These are phyloP conservation scores for Scrobipalpa atriplicella DNA, from an alignment of 2,888 invertebrate species.

Conservation along the genomic window DNA sequence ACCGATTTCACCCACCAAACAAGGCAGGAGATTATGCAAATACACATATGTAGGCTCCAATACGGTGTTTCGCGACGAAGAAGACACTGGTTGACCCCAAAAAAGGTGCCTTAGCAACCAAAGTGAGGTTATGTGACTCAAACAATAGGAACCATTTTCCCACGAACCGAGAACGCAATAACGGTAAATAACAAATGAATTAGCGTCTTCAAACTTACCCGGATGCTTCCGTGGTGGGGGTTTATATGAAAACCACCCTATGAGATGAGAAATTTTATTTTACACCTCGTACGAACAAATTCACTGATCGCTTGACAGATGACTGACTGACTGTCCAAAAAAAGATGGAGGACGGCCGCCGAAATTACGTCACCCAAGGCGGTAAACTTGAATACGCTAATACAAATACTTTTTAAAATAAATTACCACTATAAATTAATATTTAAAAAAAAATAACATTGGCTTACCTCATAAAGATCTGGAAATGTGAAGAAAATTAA, in stretches of 20 bases:
- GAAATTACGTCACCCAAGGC: slow-evolving; percentile 72
- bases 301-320: slow-evolving; percentile 62
- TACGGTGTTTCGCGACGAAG: slow-evolving; percentile 53
- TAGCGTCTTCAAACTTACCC: slow-evolving; percentile 63
- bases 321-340: slow-evolving; percentile 69
- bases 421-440: slow-evolving; percentile 28
- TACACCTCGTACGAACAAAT: slow-evolving; percentile 63
- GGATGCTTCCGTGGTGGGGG: slow-evolving; percentile 76
- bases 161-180: slow-evolving; percentile 41
- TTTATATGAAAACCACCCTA: slow-evolving; percentile 62
- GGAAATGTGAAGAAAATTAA: slow-evolving; percentile 49
- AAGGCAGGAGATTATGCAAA: slow-evolving; percentile 53
- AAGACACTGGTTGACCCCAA: slow-evolving; percentile 76
- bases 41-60: slow-evolving; percentile 43
- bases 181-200: slow-evolving; percentile 35
- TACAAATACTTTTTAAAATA: slow-evolving; percentile 45
- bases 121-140: slow-evolving; percentile 50
- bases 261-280: slow-evolving; percentile 57
- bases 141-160: slow-evolving; percentile 43
- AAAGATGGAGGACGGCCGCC: slow-evolving; percentile 63
- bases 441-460: slow-evolving; percentile 27
- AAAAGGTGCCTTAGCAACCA: slow-evolving; percentile 49
- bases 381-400: slow-evolving; percentile 69
- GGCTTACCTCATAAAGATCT: slow-evolving; percentile 71
- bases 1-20: slow-evolving; percentile 39